Percentiles rank a stretch among this genome's conserved stretches.
Evolutionary conservation across 2,888 invertebrate species (phyloP).

Genomic region (Phyto melanocephala): DNA sequence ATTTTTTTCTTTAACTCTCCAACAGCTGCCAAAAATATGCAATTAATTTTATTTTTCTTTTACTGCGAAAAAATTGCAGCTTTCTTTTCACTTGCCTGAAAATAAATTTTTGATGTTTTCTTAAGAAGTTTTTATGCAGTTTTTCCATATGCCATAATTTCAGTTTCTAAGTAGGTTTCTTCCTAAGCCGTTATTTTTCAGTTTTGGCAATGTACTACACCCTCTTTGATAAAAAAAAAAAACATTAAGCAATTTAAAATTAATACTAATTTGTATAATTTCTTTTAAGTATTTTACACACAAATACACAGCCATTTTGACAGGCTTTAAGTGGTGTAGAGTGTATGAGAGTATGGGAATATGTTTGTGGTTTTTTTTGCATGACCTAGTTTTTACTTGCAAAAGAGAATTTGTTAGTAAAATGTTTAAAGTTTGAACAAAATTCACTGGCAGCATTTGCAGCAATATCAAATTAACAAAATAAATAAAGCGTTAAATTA

Average conservation of each 20-base stretch:
- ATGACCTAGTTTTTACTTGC: constrained; percentile 40
- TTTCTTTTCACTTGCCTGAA: background rate
- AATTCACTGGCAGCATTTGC: background rate
- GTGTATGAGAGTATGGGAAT: background rate
- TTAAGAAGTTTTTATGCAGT: background rate
- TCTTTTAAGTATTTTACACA: constrained; percentile 34
- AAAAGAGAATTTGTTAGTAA: constrained; percentile 42
- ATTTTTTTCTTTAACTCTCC: background rate
- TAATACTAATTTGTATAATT: constrained; percentile 53
- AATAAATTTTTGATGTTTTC: constrained; percentile 8
- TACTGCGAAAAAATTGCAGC: background rate
- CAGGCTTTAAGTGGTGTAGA: background rate
- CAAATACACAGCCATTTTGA: background rate
- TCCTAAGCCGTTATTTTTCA: background rate
- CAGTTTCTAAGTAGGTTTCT: no score
- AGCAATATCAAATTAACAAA: constrained; percentile 57
- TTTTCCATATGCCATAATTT: constrained; percentile 9
- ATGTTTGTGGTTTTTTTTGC: background rate
- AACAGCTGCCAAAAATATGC: constrained; percentile 50
- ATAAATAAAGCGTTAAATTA: constrained; percentile 64
- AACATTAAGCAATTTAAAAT: constrained; percentile 42
- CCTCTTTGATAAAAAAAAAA: background rate
- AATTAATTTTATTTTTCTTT: constrained; percentile 31
- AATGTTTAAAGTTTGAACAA: constrained; percentile 14
- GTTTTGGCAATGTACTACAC: background rate